Evolutionary conservation across 2,797 vertebrate species (phyloP).

Genomic region (Ambastaia sidthimunki): DNA sequence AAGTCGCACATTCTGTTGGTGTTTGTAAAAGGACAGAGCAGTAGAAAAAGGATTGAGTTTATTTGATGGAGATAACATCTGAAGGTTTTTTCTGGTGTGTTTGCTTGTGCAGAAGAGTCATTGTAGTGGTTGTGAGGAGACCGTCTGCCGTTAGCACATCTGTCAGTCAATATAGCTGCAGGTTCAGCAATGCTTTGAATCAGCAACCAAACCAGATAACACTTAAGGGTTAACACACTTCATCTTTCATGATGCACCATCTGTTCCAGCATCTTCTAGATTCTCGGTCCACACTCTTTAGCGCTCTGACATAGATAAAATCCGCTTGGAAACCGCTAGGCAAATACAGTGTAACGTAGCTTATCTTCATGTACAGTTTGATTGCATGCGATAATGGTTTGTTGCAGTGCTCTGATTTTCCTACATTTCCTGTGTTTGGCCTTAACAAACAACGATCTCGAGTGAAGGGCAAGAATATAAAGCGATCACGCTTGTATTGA

Average conservation of each 20-base stretch:
- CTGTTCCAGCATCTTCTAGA: slow-evolving; percentile 27
- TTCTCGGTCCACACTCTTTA: slow-evolving; percentile 28
- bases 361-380: slow-evolving; percentile 33
- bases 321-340: slow-evolving; percentile 14
- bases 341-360: slow-evolving; percentile 34
- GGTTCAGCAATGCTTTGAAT: slow-evolving; percentile 13
- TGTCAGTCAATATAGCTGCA: slow-evolving; percentile 23
- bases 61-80: slow-evolving; percentile 72
- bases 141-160: slow-evolving; percentile 25
- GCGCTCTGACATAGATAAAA: slow-evolving; percentile 30
- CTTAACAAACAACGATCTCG: slow-evolving; percentile 26
- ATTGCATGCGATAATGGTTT: slow-evolving; percentile 35
- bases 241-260: slow-evolving; percentile 32
- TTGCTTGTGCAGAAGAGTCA: slow-evolving; percentile 21
- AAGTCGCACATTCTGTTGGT: slow-evolving; percentile 71
- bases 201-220: slow-evolving; percentile 32
- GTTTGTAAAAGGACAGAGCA: slow-evolving; percentile 69
- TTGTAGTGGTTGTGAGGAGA: slow-evolving; percentile 22
- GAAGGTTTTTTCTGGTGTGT: slow-evolving; percentile 47
- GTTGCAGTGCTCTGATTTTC: slow-evolving; percentile 14
- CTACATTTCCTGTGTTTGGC: neutral
- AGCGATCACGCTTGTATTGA: slow-evolving; percentile 36
- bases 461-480: slow-evolving; percentile 20
- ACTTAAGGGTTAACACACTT: slow-evolving; percentile 14
- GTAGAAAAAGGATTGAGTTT: slow-evolving; percentile 66